phyloP scores from a whole-genome alignment of 2,113 vertebrate species.

The Pavo muticus region DNA sequence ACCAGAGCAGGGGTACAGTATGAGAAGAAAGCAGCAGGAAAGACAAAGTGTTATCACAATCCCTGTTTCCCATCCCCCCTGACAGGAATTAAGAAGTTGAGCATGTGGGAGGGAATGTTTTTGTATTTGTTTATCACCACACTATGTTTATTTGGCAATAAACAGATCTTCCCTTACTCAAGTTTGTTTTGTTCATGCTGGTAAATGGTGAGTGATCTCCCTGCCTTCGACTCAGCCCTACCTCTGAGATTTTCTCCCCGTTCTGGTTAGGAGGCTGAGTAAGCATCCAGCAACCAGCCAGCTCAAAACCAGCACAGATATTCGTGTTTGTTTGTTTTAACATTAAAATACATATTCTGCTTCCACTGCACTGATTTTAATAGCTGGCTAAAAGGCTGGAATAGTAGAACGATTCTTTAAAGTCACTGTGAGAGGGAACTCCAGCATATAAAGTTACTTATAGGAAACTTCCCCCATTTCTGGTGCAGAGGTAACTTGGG shows the following conservation, averaged over 20 bases:
- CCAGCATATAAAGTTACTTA: not conserved
- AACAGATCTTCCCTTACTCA: not conserved
- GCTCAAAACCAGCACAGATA: not conserved
- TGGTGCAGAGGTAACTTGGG: not conserved
- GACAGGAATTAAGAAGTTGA: not conserved
- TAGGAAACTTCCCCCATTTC: not conserved
- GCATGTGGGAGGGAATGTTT: not conserved
- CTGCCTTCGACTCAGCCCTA: not conserved
- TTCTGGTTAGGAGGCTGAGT: not conserved
- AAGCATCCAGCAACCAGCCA: not conserved
- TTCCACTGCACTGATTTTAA: not conserved
- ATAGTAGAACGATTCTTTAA: not conserved
- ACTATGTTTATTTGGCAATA: constrained; percentile 1
- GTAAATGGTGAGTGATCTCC: not conserved
- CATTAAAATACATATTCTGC: not conserved
- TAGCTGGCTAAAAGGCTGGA: not conserved
- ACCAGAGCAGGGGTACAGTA: not conserved
- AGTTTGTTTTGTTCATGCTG: not conserved
- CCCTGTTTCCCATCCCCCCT: not conserved
- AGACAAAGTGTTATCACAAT: not conserved
- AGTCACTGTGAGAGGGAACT: not conserved
- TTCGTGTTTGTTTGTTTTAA: not conserved
- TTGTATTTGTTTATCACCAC: not conserved
- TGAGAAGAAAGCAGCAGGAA: not conserved
- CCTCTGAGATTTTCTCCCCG: not conserved